These are phyloP conservation scores for Oplegnathus fasciatus DNA, from an alignment of 2,113 vertebrate genomes.

Conservation along the genomic window DNA sequence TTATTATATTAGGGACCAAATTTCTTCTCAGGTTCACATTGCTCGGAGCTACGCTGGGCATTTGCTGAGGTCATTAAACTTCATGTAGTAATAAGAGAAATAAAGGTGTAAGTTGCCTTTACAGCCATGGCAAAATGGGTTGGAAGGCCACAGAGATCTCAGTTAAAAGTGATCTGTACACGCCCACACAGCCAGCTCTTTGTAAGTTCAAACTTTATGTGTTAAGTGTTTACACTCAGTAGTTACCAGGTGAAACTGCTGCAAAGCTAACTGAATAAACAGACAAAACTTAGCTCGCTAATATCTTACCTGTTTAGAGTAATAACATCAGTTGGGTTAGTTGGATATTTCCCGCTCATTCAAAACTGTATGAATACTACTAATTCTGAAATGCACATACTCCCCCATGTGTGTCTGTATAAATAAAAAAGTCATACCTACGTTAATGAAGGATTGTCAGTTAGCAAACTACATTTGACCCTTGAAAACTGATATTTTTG, in stretches of 20 bases:
- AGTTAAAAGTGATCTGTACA: not conserved
- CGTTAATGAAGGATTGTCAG: not conserved
- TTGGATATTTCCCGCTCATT: not conserved
- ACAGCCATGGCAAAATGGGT: too few relatives aligned
- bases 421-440: not conserved
- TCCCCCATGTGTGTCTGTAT: not conserved
- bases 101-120: not conserved
- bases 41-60: not conserved
- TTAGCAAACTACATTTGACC: too few relatives aligned
- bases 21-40: not conserved
- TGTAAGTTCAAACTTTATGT: not conserved
- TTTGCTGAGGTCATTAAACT: conserved; percentile 15
- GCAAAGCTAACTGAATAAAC: not conserved
- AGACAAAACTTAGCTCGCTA: not conserved
- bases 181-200: not conserved
- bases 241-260: not conserved
- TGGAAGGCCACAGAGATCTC: not conserved
- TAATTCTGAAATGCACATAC: not conserved
- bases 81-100: not conserved
- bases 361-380: not conserved
- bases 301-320: not conserved
- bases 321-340: not conserved
- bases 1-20: not conserved
- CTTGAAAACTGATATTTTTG: too few relatives aligned
- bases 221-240: too few relatives aligned